Base-by-base conservation (phyloP, 2,888 invertebrate genomes). In the Lampropteryx suffumata region DNA sequence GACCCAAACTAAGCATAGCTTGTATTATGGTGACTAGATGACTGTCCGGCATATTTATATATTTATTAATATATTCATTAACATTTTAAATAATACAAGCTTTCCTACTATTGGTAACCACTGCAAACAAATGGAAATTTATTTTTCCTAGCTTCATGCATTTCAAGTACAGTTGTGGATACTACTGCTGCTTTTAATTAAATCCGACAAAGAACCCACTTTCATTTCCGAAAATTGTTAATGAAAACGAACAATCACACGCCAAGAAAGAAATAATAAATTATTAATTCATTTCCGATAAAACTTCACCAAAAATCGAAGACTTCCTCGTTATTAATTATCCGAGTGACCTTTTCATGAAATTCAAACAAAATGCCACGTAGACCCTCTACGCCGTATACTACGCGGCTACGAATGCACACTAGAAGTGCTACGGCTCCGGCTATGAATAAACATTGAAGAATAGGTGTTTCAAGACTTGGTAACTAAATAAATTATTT, bases 361-460 rank as follows among this genome's bases (percentile, higher is more conserved):
- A 17, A 39, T 27, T 39, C 14, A 11, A 26, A 32, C 30, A 2
- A 46, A 37, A 50, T 45, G 40, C 35, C 40, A 40, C 29, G 50
- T 50, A 50, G 50, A 41, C 30, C 40, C 35, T 36, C 50, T 45
- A 50, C 50, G 40, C 9, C 43, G 43, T 50, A 50, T 10, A 21
- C 42, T 40, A 33, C 37, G 49, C n/a, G 10, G 37, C 43, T 43
- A 50, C 43, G 39, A 35, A 34, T 11, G n/a, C 10, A 24, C 17
- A 10, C 8, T 9, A n/a, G 4, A 3, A 2, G 9, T 32, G 33
- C 33, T 34, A 34, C 33, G 33, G 17, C 10, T n/a, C 9, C 17
- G 17, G 33, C 33, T 17, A 17, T 17, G 17, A 17, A 34, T 34
- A 8, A 14, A 17, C 5, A 34, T 34, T 34, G n/a, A 24, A 24